These are phyloP conservation scores for Tipula lateralis DNA, from an alignment of 2,888 invertebrate species.

Conservation along the genomic window DNA sequence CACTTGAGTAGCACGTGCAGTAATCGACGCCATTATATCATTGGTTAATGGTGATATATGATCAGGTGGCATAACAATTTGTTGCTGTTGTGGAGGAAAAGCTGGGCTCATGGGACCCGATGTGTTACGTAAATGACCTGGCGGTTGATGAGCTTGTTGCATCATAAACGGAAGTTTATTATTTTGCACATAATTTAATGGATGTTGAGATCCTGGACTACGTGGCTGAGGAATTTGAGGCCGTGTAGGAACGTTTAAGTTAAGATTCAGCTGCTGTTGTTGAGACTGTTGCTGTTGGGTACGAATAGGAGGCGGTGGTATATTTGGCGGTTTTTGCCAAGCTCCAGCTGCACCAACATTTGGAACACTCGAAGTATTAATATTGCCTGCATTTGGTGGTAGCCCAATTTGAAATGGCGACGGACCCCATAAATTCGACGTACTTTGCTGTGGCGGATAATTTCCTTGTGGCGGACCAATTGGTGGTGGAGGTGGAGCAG, in stretches of 20 bases:
- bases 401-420: conserved; percentile 39
- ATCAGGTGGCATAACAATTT: background rate
- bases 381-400: conserved; percentile 12
- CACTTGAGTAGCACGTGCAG: conserved; percentile 34
- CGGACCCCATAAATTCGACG: conserved; percentile 47
- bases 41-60: conserved; percentile 31
- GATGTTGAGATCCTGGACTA: conserved; percentile 33
- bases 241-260: conserved; percentile 31
- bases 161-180: conserved; percentile 31
- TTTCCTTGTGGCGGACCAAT: conserved; percentile 33
- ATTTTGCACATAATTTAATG: conserved; percentile 30
- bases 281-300: conserved; percentile 35
- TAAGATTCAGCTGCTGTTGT: conserved; percentile 36
- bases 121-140: conserved; percentile 38
- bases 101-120: conserved; percentile 30
- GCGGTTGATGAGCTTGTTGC: conserved; percentile 35
- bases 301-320: conserved; percentile 37
- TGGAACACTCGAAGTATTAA: background rate
- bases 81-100: conserved; percentile 31
- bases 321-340: conserved; percentile 37
- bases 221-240: conserved; percentile 38
- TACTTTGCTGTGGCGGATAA: background rate
- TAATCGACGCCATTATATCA: conserved; percentile 35
- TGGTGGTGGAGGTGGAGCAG: conserved; percentile 38
- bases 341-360: background rate